Percentiles rank a stretch among this genome's conserved stretches.
phyloP scores from a whole-genome alignment of 1,140 invertebrate genomes.

The Teleogryllus occipitalis region DNA sequence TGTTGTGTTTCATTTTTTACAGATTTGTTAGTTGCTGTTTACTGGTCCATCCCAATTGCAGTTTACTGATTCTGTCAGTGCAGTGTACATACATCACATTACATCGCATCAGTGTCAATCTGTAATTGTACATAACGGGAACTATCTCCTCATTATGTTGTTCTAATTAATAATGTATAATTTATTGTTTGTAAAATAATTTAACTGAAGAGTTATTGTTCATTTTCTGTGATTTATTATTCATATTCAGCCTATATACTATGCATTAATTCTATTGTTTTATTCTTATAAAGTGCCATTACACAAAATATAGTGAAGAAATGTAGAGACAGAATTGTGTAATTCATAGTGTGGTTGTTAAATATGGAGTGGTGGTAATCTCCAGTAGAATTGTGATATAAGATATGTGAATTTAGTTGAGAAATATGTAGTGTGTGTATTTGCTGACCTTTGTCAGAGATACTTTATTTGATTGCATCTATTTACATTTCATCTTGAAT shows the following conservation, averaged over 20 bases:
- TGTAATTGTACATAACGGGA: background rate
- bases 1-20: too few relatives aligned
- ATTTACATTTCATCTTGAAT: background rate
- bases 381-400: constrained; percentile 1
- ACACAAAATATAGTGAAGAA: background rate
- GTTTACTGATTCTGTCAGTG: background rate
- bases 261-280: background rate
- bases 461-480: background rate
- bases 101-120: background rate
- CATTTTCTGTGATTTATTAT: too few relatives aligned
- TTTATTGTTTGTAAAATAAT: too few relatives aligned
- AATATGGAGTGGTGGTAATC: background rate
- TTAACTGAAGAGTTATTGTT: too few relatives aligned
- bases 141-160: too few relatives aligned
- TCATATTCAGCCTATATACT: too few relatives aligned
- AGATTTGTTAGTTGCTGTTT: too few relatives aligned
- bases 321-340: background rate
- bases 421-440: background rate
- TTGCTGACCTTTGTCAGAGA: background rate
- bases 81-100: too few relatives aligned
- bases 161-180: too few relatives aligned
- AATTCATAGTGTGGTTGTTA: constrained; percentile 1
- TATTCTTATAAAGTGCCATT: constrained; percentile 5
- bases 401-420: background rate
- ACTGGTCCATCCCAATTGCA: background rate